Evolutionary conservation across 1,140 invertebrate species (phyloP).

Genomic region (Drosophila santomea): DNA sequence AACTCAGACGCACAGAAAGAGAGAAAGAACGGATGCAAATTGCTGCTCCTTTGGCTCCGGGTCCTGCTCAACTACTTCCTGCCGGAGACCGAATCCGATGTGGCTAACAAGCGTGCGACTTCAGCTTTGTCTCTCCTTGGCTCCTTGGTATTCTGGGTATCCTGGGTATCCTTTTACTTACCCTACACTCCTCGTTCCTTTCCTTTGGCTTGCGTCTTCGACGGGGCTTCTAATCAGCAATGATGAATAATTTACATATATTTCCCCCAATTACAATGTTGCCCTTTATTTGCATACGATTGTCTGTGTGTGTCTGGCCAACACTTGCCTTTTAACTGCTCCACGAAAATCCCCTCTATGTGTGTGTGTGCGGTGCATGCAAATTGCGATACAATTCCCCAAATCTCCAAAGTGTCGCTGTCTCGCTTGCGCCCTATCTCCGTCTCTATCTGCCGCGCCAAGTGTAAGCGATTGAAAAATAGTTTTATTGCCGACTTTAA

Average conservation of each 20-base stretch:
- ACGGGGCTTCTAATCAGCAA: constrained; percentile 81
- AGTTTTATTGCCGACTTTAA: constrained; percentile 62
- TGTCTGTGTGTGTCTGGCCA: constrained; percentile 27
- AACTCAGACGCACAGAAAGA: background rate
- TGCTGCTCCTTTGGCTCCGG: constrained; percentile 37
- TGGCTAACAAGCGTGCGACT: constrained; percentile 70
- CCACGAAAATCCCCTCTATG: constrained; percentile 16
- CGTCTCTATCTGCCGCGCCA: background rate
- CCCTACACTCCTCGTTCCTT: background rate
- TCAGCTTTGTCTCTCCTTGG: constrained; percentile 37
- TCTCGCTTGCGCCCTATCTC: background rate
- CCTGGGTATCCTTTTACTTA: background rate
- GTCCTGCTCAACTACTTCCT: constrained; percentile 72
- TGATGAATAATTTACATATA: constrained; percentile 84
- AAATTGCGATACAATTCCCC: constrained; percentile 81
- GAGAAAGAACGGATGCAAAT: constrained; percentile 59
- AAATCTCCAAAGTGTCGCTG: constrained; percentile 69
- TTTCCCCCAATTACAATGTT: constrained; percentile 82
- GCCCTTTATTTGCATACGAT: constrained; percentile 79
- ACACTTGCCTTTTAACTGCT: constrained; percentile 59
- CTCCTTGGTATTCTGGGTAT: background rate
- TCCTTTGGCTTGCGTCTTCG: constrained; percentile 34
- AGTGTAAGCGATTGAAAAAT: constrained; percentile 56
- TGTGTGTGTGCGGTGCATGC: constrained; percentile 60
- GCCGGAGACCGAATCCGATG: constrained; percentile 45